These are phyloP conservation scores for Musca vetustissima DNA, from an alignment of 1,140 invertebrate species.

Conservation along the genomic window DNA sequence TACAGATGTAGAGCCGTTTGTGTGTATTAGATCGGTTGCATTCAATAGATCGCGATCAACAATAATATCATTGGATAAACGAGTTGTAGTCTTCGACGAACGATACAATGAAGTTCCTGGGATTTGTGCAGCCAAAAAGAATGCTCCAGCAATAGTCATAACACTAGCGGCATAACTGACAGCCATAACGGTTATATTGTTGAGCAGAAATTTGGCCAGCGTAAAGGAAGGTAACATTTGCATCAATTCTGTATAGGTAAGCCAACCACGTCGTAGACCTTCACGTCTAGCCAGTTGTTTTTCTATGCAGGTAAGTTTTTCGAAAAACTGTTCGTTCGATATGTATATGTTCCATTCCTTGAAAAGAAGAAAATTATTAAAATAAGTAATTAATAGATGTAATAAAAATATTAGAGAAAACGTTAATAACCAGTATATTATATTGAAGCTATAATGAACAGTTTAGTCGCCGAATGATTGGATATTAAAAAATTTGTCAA, in stretches of 20 bases:
- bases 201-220: constrained; percentile 61
- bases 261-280: constrained; percentile 75
- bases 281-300: constrained; percentile 70
- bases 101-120: constrained; percentile 57
- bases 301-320: constrained; percentile 69
- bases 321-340: constrained; percentile 69
- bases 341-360: constrained; percentile 86
- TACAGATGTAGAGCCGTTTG: neutral
- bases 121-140: constrained; percentile 65
- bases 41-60: neutral
- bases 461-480: too few relatives aligned
- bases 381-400: neutral
- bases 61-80: constrained; percentile 6
- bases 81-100: constrained; percentile 7
- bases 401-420: too few relatives aligned
- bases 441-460: too few relatives aligned
- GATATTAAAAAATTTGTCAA: too few relatives aligned
- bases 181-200: constrained; percentile 67
- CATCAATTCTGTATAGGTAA: constrained; percentile 81
- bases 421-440: too few relatives aligned
- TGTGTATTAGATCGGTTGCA: neutral
- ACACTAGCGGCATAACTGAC: constrained; percentile 73
- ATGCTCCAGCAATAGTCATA: constrained; percentile 70
- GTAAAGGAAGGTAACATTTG: constrained; percentile 62
- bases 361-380: constrained; percentile 38